Percentiles rank a stretch among this genome's conserved stretches.
phyloP scores from a whole-genome alignment of 2,888 invertebrate genomes.

The Nebria brevicollis region DNA sequence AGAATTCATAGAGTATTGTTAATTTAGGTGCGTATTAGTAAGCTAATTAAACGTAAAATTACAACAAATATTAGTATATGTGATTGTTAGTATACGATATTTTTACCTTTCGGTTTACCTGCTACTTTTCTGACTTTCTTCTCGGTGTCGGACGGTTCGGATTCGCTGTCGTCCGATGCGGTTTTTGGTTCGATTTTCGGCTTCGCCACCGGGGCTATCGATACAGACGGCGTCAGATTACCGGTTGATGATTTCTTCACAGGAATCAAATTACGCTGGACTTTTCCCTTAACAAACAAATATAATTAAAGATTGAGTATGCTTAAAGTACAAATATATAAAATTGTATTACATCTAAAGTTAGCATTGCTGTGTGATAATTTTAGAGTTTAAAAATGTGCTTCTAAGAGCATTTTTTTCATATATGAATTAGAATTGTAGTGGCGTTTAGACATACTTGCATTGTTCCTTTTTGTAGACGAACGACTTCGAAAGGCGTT shows the following conservation, averaged over 20 bases:
- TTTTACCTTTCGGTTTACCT: slow-evolving; percentile 49
- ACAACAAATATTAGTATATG: background rate
- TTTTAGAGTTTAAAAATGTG: background rate
- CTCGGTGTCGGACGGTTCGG: slow-evolving; percentile 36
- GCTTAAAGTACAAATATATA: slow-evolving; percentile 7
- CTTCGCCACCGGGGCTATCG: slow-evolving; percentile 64
- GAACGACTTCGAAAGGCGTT: slow-evolving; percentile 60
- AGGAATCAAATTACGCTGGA: slow-evolving; percentile 48
- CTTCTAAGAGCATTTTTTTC: too few species aligned
- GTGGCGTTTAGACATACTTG: slow-evolving; percentile 29
- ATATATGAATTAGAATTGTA: too few species aligned
- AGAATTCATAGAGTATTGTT: background rate
- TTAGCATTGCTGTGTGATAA: too few species aligned
- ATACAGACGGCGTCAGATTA: slow-evolving; percentile 64
- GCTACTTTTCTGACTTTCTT: slow-evolving; percentile 44
- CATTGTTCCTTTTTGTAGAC: slow-evolving; percentile 56
- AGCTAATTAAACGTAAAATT: background rate
- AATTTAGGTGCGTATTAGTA: background rate
- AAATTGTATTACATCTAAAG: background rate
- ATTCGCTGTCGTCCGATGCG: slow-evolving; percentile 50
- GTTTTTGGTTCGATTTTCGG: slow-evolving; percentile 50
- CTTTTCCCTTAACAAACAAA: slow-evolving; percentile 27
- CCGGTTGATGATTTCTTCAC: slow-evolving; percentile 52
- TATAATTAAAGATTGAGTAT: background rate
- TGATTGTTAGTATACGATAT: background rate